These are phyloP conservation scores for Papilio gigon DNA, from an alignment of 2,888 invertebrate species.

Conservation along the genomic window DNA sequence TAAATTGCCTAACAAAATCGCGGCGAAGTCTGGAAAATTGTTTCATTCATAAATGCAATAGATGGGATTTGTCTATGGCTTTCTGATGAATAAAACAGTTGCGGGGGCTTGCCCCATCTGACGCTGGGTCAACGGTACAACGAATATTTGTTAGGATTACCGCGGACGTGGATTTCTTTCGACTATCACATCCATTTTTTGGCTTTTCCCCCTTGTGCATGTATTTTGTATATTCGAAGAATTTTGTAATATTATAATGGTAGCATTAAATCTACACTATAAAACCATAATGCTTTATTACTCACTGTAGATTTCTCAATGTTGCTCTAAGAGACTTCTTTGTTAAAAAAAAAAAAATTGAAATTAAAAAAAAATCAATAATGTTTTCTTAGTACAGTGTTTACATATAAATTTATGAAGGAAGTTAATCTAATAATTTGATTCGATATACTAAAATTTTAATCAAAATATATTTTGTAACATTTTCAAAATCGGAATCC, in stretches of 20 bases:
- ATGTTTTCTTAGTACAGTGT: no score
- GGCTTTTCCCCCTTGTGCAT: not conserved
- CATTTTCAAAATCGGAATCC: not conserved
- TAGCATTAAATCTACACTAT: no score
- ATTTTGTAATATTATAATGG: no score
- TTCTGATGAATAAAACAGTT: slow-evolving; percentile 73
- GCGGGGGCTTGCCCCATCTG: slow-evolving; percentile 65
- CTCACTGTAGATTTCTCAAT: no score
- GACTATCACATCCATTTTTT: slow-evolving; percentile 8
- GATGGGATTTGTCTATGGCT: slow-evolving; percentile 69
- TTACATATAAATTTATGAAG: no score
- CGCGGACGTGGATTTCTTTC: slow-evolving; percentile 39
- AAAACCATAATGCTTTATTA: no score
- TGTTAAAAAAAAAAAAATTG: no score
- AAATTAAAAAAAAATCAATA: no score
- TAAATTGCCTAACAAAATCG: slow-evolving; percentile 77
- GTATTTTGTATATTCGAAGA: not conserved
- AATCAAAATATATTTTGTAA: no score
- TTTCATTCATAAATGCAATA: slow-evolving; percentile 78
- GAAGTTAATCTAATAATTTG: no score
- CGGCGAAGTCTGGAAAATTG: slow-evolving; percentile 78
- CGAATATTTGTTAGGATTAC: slow-evolving; percentile 60
- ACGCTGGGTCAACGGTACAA: slow-evolving; percentile 53
- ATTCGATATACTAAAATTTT: no score
- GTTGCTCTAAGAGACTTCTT: no score